phyloP scores from a whole-genome alignment of 2,888 invertebrate species.

The Heteromurus nitidus region DNA sequence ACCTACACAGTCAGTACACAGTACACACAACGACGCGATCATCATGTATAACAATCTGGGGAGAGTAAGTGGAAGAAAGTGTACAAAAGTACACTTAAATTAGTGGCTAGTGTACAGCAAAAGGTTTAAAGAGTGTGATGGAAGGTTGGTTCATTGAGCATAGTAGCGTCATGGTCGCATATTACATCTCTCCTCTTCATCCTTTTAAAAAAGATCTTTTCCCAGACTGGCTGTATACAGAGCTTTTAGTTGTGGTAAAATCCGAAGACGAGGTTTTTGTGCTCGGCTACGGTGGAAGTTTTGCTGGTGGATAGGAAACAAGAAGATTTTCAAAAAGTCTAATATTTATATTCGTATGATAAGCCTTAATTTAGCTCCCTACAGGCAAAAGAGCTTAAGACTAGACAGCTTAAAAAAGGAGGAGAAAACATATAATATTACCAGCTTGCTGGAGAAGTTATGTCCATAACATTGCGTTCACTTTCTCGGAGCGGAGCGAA shows the following conservation, averaged over 20 bases:
- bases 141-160: too few species aligned
- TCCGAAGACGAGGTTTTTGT: too few species aligned
- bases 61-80: too few species aligned
- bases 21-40: not conserved
- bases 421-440: not conserved
- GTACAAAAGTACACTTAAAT: too few species aligned
- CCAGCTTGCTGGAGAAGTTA: not conserved
- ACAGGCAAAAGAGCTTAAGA: conserved; percentile 10
- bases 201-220: not conserved
- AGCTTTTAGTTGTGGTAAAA: too few species aligned
- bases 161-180: not conserved
- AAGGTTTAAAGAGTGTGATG: too few species aligned
- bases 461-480: not conserved
- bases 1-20: not conserved
- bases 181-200: not conserved
- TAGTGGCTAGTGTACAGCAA: too few species aligned
- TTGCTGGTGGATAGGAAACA: not conserved
- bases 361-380: conserved; percentile 41
- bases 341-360: conserved; percentile 34
- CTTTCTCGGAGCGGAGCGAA: too few species aligned
- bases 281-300: not conserved
- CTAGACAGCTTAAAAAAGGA: conserved; percentile 25
- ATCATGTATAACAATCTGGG: not conserved
- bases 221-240: too few species aligned
- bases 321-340: conserved; percentile 20